phyloP scores from a whole-genome alignment of 92 coral and sea anemone genomes.

The Parazoanthus atlanticus region DNA sequence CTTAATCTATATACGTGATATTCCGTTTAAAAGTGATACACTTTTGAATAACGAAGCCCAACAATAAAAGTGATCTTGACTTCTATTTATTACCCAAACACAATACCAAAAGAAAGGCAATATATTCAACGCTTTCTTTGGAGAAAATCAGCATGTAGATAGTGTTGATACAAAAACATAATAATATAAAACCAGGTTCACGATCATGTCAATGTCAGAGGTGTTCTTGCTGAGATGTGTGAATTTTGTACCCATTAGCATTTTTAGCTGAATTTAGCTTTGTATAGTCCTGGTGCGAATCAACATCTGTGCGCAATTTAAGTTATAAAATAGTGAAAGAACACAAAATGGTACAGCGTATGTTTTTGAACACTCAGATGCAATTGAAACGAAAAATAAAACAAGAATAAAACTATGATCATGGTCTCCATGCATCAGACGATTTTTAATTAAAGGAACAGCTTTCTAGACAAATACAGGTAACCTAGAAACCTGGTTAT shows the following conservation, averaged over 20 bases:
- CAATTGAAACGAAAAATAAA: not conserved
- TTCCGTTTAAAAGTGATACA: conserved; percentile 33
- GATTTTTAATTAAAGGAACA: not conserved
- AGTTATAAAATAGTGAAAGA: not conserved
- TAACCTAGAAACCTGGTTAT: not conserved
- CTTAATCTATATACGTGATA: conserved; percentile 18
- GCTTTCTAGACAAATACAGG: not conserved
- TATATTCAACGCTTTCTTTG: not conserved
- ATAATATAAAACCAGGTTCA: not conserved
- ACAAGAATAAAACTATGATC: not conserved
- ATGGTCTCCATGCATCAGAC: not conserved
- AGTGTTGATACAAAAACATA: not conserved
- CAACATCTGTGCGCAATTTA: conserved; percentile 23
- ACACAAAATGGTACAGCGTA: not conserved
- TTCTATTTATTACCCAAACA: conserved; percentile 3
- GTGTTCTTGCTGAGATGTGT: conserved; percentile 8
- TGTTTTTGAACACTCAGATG: not conserved
- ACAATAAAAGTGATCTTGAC: not conserved
- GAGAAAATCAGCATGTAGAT: not conserved
- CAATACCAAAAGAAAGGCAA: conserved; percentile 11
- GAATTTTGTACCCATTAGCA: not conserved
- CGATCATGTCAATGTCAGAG: not conserved
- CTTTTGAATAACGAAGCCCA: conserved; percentile 6
- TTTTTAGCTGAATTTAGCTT: not conserved
- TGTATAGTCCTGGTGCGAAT: conserved; percentile 18